Percentiles rank a stretch among this genome's conserved stretches.
phyloP scores from a whole-genome alignment of 2,888 invertebrate genomes.

The Pterobdella sp. region DNA sequence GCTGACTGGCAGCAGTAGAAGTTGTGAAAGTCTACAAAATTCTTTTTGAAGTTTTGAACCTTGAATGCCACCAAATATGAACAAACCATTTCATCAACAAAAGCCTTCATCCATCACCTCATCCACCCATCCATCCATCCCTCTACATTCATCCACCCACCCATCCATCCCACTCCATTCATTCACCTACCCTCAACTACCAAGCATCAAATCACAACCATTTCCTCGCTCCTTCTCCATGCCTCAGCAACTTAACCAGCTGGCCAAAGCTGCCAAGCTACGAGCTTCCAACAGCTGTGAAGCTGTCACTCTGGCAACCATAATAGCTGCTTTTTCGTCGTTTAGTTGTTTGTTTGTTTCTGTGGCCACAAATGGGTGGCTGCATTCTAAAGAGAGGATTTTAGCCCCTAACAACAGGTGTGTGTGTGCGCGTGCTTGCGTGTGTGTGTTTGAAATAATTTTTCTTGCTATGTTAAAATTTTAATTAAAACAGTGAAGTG shows the following conservation, averaged over 20 bases:
- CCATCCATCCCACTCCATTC: background rate
- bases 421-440: background rate
- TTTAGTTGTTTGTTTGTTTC: conserved; percentile 29
- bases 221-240: background rate
- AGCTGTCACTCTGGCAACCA: conserved; percentile 6
- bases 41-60: too few species aligned
- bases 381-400: conserved; percentile 20
- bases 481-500: too few species aligned
- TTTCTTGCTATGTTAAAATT: too few species aligned
- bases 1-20: too few species aligned
- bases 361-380: conserved; percentile 26
- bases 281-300: background rate
- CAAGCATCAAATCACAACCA: background rate
- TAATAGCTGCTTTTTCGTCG: conserved; percentile 23
- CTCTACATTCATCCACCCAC: background rate
- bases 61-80: too few species aligned
- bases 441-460: too few species aligned
- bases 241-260: background rate
- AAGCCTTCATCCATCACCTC: background rate
- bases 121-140: background rate
- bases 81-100: too few species aligned
- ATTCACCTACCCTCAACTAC: background rate
- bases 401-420: background rate
- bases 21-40: too few species aligned
- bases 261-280: background rate